These are phyloP conservation scores for Streptopelia turtur DNA, from an alignment of 2,797 vertebrate species.

Conservation along the genomic window DNA sequence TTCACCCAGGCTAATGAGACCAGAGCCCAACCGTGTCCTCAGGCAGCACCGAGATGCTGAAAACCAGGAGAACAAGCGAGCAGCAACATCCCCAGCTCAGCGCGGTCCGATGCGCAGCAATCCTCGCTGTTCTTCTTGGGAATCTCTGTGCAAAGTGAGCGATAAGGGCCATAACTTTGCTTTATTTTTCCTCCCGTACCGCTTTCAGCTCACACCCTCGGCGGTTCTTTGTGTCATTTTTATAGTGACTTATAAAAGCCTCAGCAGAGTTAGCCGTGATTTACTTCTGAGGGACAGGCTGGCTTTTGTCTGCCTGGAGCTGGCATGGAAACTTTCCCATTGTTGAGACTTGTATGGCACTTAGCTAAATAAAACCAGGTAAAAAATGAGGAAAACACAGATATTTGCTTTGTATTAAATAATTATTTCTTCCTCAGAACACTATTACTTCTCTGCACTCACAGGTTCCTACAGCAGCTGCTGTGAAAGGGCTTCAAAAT, in stretches of 20 bases:
- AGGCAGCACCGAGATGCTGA: neutral
- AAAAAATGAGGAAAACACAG: conserved; percentile 38
- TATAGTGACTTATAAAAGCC: neutral
- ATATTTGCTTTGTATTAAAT: neutral
- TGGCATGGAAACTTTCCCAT: conserved; percentile 49
- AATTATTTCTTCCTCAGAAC: neutral
- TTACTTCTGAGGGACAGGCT: conserved; percentile 58
- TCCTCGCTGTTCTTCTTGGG: neutral
- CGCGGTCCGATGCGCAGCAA: accelerated
- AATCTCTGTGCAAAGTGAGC: neutral
- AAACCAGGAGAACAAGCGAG: accelerated
- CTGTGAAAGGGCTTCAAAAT: neutral
- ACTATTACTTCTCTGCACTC: neutral
- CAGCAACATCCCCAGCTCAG: neutral
- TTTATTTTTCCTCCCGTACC: neutral
- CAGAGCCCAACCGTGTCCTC: neutral
- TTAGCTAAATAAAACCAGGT: conserved; percentile 64
- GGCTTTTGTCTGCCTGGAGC: conserved; percentile 48
- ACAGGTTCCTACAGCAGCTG: accelerated
- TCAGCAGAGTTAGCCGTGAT: conserved; percentile 6
- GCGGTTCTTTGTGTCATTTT: neutral
- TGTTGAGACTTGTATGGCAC: conserved; percentile 61
- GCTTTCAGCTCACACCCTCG: neutral
- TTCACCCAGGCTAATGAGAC: neutral
- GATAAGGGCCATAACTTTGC: neutral